These are phyloP conservation scores for Globodera ellingtonae DNA, from an alignment of 1,140 invertebrate species.

Conservation along the genomic window DNA sequence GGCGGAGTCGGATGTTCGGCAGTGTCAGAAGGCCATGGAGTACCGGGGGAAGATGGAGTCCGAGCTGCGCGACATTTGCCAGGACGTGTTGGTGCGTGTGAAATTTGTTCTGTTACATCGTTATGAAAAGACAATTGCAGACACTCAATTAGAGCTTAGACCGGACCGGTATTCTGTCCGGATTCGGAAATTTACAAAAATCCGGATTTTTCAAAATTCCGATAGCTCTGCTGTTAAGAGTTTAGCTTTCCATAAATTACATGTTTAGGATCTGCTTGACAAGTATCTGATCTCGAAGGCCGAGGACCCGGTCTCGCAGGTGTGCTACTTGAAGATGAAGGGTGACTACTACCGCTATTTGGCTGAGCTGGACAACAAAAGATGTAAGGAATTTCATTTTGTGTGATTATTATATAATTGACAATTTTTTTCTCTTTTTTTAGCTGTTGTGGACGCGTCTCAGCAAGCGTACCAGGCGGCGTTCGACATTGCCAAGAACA, in stretches of 20 bases:
- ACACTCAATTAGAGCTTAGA: too few species aligned
- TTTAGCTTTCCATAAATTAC: too few species aligned
- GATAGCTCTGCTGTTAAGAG: too few species aligned
- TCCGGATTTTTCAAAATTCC: too few species aligned
- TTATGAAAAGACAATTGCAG: too few species aligned
- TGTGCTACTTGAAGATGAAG: constrained; percentile 99
- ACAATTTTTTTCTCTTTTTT: background rate
- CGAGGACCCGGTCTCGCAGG: constrained; percentile 70
- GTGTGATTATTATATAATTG: background rate
- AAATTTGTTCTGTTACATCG: too few species aligned
- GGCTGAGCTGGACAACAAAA: constrained; percentile 94
- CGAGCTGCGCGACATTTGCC: constrained; percentile 94
- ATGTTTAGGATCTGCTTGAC: constrained; percentile 81
- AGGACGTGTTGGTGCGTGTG: constrained; percentile 91
- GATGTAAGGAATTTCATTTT: constrained; percentile 73
- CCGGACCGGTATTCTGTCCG: background rate
- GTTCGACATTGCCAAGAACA: constrained; percentile 91
- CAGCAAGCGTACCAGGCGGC: constrained; percentile 98
- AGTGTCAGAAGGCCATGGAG: constrained; percentile 98
- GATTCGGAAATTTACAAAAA: too few species aligned
- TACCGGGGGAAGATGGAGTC: constrained; percentile 97
- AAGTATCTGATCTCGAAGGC: constrained; percentile 73
- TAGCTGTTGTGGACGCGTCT: constrained; percentile 93
- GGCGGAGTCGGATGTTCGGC: constrained; percentile 82
- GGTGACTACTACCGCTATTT: constrained; percentile 99